Base-by-base conservation (phyloP, 2,797 vertebrate species). In the Ibycter americanus region DNA sequence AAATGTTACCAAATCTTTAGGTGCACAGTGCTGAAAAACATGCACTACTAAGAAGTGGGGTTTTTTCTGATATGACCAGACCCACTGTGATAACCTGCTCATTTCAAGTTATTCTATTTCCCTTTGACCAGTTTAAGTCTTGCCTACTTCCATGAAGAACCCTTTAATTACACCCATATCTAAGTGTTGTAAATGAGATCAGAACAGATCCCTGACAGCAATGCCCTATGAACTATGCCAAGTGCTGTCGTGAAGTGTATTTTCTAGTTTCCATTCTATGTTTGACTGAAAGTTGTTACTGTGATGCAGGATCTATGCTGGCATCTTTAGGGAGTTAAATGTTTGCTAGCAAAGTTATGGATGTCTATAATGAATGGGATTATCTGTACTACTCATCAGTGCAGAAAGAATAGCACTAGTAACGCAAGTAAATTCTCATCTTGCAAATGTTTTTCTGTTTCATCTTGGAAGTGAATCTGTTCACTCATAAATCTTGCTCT, bases 401-500 rank as follows among this genome's bases (percentile, higher is more conserved):
- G 77, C 59, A 73, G 91, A 90, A 96, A 96, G 85, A 93, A 95
- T 56, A 95, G 83, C 73, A 89, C 90, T 97, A 96, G 94, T 90
- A 95, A 89, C 22, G 55, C 91, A 94, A 92, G 88, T 89, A 95
- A 96, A 96, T 77, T 93, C 78, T 93, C 94, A 49, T 90, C 88
- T 95, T 92, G 94, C 94, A 97, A 83, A 97, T 92, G 96, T 93
- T 95, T 56, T 87, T 84, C 77, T 85, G 83, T 96, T 97, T 96
- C 94, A 97, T 97, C 95, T 95, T 93, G 62, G 87, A 91, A 95
- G 52, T 52, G 93, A 92, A 90, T 96, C 91, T 95, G 29, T 90
- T 93, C 88, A 44, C 87, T 95, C 94, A 89, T 95, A 93, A 96
- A 95, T 96, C 94, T 93, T 96, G 34, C 85, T 86, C 86, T 70